Evolutionary conservation across 2,113 vertebrate genomes (phyloP).

Genomic region (Silurus glanis): DNA sequence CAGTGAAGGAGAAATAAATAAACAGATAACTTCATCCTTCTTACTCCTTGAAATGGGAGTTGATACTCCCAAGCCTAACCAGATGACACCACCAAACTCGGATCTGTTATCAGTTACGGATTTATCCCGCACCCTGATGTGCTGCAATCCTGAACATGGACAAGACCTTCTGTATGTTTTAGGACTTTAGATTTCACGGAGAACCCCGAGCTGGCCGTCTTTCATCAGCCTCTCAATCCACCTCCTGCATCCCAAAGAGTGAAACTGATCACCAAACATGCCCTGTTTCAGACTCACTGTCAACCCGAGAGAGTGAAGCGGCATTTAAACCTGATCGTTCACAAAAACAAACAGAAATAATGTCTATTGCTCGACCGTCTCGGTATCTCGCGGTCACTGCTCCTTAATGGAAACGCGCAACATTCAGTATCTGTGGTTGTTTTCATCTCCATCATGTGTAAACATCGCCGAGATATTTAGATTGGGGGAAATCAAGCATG

Average conservation of each 20-base stretch:
- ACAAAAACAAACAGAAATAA: neutral
- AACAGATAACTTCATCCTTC: slow-evolving; percentile 35
- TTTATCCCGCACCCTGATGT: neutral
- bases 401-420: slow-evolving; percentile 55
- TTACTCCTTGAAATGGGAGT: neutral
- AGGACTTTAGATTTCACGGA: neutral
- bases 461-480: slow-evolving; percentile 42
- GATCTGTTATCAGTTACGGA: neutral
- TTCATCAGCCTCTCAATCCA: neutral
- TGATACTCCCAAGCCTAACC: neutral
- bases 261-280: neutral
- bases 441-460: slow-evolving; percentile 30
- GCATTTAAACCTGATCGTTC: neutral
- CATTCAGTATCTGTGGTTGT: slow-evolving; percentile 50
- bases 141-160: neutral
- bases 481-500: slow-evolving; percentile 28
- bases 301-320: neutral
- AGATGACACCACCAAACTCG: neutral
- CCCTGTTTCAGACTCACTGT: neutral
- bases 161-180: neutral
- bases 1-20: slow-evolving; percentile 54
- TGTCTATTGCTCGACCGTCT: slow-evolving; percentile 17
- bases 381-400: slow-evolving; percentile 26
- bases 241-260: neutral
- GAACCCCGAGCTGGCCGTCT: neutral